Conservation (phyloP, 2,797 vertebrate genomes). For the Gymnopithys bicolor region DNA sequence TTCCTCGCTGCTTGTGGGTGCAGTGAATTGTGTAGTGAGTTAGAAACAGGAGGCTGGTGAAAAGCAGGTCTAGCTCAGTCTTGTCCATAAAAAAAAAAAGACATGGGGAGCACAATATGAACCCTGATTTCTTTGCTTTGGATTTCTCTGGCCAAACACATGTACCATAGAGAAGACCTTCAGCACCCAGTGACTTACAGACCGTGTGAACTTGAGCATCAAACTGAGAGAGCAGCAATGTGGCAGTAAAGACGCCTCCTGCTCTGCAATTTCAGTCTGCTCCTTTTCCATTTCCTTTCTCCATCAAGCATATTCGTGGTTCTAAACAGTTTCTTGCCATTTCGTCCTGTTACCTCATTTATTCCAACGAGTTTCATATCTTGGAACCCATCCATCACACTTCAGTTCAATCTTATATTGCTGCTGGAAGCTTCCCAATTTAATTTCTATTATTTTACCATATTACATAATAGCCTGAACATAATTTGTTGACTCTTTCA, state of each 20-base stretch:
- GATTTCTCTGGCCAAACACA: background rate
- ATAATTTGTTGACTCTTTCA: background rate
- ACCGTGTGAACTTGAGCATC: background rate
- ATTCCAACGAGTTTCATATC: background rate
- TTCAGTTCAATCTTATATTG: background rate
- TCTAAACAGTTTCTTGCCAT: background rate
- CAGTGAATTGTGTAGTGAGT: background rate
- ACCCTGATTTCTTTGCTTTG: background rate
- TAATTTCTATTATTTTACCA: conserved; percentile 8
- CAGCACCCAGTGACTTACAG: background rate
- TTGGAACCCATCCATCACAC: background rate
- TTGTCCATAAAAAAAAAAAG: background rate
- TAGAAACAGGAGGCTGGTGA: background rate
- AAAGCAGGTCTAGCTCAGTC: background rate
- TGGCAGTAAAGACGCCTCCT: background rate
- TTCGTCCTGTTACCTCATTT: background rate
- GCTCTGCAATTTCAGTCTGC: background rate
- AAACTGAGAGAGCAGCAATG: background rate
- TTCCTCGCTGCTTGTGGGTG: background rate
- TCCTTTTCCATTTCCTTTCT: conserved; percentile 1
- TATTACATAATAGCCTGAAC: background rate
- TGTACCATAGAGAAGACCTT: background rate
- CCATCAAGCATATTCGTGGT: background rate
- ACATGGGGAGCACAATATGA: background rate
- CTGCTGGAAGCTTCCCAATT: background rate